Evolutionary conservation across 2,888 invertebrate species (phyloP), one percentile per base, ranked within the genome.

Genomic region (Harpalus rufipes): DNA sequence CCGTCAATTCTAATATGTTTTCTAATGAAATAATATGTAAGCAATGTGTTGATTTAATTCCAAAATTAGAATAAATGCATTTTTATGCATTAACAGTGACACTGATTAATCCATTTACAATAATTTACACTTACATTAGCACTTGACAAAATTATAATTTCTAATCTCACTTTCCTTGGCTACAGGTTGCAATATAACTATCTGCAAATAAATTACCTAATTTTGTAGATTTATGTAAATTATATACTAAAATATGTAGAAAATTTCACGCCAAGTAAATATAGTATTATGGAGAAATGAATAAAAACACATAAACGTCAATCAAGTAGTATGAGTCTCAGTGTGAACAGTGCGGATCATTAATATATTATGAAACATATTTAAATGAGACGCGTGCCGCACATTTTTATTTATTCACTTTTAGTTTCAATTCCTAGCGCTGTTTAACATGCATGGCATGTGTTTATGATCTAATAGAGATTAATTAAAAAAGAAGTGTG

Each of bases 401-500:
- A 80, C 59, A 61, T 80, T 82, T 78, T 84, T 78, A 84, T 65
- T 84, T 63, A 76, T 78, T 78, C 51, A 84, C 84, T 84, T 84
- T 78, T 83, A 21, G 74, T 83, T 83, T 83, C 83, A 83, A 65
- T 81, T 65, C 68, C 32, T 82, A 83, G 59, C 44, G 78, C 44
- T 78, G 56, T 21, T 84, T 84, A 65, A 84, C 78, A 84, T 84
- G 84, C 84, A 78, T 51, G 44, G 18, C 84, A 84, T 78, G 78
- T 44, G 56, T 78, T 65, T 78, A 65, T 84, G 84, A 84, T 84
- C 78, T 78, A 84, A 84, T 78, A 84, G 56, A 84, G 76, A 84
- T 84, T 84, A 78, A 84, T 84, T 84, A 78, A 84, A 32, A 84
- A 84, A 84, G 84, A 84, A 84, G 78, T 84, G 84, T 84, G 84